Base-by-base conservation (phyloP, 2,113 vertebrate genomes). In the Rhipidura dahli region DNA sequence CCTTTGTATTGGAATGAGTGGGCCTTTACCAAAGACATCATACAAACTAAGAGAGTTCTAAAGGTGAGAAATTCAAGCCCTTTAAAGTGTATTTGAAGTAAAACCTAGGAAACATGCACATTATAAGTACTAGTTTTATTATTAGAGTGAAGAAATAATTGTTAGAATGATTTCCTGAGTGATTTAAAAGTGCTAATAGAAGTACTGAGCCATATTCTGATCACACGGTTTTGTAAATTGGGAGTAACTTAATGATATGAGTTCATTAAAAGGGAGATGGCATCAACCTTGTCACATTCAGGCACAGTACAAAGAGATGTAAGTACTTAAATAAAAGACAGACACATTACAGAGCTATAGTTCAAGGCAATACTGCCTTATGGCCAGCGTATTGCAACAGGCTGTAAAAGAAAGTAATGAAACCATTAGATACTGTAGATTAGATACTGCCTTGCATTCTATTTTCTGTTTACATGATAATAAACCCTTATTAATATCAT, bases 51-150 rank as follows among this genome's bases (percentile, higher is more conserved):
- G 49, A 61, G 31, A 24, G 22, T 83, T 93, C n/a, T 83, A 63
- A 73, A 87, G 28, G 69, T 83, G 30, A 93, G 37, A 93, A 94
- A 95, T 83, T 65, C 73, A 87, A 56, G 31, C 27, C 28, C 56
- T 89, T 94, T 79, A 84, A 94, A 89, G 37, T 64, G 22, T 35
- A 81, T 94, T 94, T 82, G 45, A 87, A 96, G 90, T 71, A 80
- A 42, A 90, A 84, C 59, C 4, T 10, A 33, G 26, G 45, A 89
- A 51, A 35, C 23, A 70, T 9, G 18, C 40, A 40, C 3, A 14
- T 53, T 53, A 9, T 47, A 53, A 56, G 35, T 51, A 73, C 57
- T 72, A 44, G 4, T 65, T 73, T 73, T 59, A 70, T 78, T 84
- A 37, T 39, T 45, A 78, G 28, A 73, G 26, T 53, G 42, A 91